Evolutionary conservation across 2,113 vertebrate species (phyloP).

Genomic region (Tinamus guttatus): DNA sequence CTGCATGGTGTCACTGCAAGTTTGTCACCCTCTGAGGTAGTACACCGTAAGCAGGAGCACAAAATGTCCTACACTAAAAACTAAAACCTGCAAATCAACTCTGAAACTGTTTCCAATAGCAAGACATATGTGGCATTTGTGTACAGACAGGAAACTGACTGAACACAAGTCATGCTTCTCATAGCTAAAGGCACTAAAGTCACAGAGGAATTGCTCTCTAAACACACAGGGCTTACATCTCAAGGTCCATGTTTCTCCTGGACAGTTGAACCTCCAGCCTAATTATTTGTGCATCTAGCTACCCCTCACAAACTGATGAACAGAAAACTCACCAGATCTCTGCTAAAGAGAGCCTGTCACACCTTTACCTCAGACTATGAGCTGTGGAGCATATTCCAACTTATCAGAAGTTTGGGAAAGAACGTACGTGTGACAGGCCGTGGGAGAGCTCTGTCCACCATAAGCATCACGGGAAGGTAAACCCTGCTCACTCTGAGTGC

Average conservation of each 20-base stretch:
- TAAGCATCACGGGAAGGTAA: neutral
- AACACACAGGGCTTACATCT: neutral
- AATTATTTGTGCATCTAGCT: neutral
- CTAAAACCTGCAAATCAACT: neutral
- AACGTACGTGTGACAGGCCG: neutral
- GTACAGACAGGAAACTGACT: neutral
- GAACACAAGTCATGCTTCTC: neutral
- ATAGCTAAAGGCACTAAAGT: neutral
- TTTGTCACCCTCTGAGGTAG: neutral
- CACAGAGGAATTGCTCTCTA: neutral
- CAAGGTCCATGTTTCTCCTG: neutral
- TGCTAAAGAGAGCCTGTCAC: neutral
- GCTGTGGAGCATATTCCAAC: neutral
- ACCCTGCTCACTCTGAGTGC: neutral
- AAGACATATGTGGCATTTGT: neutral
- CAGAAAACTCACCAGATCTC: neutral
- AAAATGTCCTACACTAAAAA: neutral
- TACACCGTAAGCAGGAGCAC: neutral
- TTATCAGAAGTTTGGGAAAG: neutral
- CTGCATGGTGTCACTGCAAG: rapidly evolving
- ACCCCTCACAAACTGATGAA: neutral
- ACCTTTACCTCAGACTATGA: neutral
- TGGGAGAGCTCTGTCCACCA: neutral
- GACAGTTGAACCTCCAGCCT: rapidly evolving
- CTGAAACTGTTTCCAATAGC: neutral